A percentile compares a stretch with the other conserved stretches of the same genome.
Conservation (phyloP, 1,140 invertebrate species). For the Anadara kagoshimensis region DNA sequence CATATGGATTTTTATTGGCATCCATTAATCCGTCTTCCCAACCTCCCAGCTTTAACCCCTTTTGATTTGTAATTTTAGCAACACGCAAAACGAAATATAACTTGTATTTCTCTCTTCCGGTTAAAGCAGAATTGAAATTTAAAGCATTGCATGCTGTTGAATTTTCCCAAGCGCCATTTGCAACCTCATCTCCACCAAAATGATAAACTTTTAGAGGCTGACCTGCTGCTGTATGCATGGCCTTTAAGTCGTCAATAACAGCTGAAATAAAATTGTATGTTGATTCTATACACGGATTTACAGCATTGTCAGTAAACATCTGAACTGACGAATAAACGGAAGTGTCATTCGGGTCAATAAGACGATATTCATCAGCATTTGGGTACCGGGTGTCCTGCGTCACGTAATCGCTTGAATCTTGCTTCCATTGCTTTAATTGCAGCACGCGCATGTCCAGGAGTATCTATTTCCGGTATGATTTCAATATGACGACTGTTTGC, state of each 20-base stretch:
- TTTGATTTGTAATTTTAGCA: conserved; percentile 36
- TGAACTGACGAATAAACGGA: conserved; percentile 49
- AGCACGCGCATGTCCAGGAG: conserved; percentile 66
- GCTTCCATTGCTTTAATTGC: conserved; percentile 64
- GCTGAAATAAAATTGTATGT: conserved; percentile 53
- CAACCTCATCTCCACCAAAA: conserved; percentile 70
- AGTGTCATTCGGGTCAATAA: conserved; percentile 44
- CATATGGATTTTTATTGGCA: conserved; percentile 45
- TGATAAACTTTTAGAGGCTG: conserved; percentile 63
- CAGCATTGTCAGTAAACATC: conserved; percentile 57
- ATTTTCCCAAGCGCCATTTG: conserved; percentile 54
- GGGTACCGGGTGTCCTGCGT: neutral
- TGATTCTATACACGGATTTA: conserved; percentile 65
- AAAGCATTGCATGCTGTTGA: conserved; percentile 53
- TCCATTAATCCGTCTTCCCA: conserved; percentile 69
- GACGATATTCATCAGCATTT: conserved; percentile 36
- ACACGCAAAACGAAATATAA: conserved; percentile 48
- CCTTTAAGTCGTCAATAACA: conserved; percentile 46
- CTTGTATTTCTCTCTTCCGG: conserved; percentile 28
- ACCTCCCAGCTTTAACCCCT: conserved; percentile 50
- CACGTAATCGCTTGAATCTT: conserved; percentile 20
- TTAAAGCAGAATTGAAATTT: neutral
- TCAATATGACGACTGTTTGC: conserved; percentile 57
- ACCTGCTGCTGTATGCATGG: conserved; percentile 48
- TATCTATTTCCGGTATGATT: conserved; percentile 70